Base-by-base conservation (phyloP, 2,888 invertebrate genomes). In the Dusona sp. region DNA sequence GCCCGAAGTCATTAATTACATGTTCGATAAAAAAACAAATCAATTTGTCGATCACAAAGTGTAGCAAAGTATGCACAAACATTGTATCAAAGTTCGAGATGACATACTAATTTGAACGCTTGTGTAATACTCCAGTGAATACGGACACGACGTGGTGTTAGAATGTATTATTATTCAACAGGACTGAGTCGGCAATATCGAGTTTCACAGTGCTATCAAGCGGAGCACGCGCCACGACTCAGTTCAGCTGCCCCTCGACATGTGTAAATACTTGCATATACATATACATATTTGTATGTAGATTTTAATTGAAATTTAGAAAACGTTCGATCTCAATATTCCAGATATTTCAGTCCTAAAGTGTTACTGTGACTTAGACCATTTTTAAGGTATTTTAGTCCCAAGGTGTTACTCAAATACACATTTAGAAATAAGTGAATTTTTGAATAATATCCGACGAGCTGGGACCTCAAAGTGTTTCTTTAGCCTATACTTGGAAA, bases 201-300 rank as follows among this genome's bases (percentile, higher is more conserved):
- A 57, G 74, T 79, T 73, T 68, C 79, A 91, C 91, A 91, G 89
- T 91, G 89, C 89, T 91, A 91, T 91, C 91, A 90, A 88, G 89
- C 88, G 89, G 90, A 91, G 91, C 91, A 91, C 92, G 91, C 90
- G 91, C 90, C 90, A 91, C 91, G 89, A 91, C 91, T 91, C 90
- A 89, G 88, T 90, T 89, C 90, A 90, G 90, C 90, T 91, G 89
- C 88, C 88, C 85, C 88, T 81, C 80, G 88, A 87, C 88, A 88
- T 89, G 61, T 25, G 48, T 64, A 36, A 64, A 65, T 48, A 65
- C 77, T 51, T 42, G 65, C 36, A 16, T 16, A 48, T 42, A 19
- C n/a, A 61, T 42, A 45, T 29, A 29, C 75, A 75, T n/a, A 8
- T 3, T 13, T 13, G 25, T 29, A 57, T 54, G 22, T 54, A n/a